Evolutionary conservation across 2,797 vertebrate species (phyloP).

Genomic region (Gymnodraco acuticeps): DNA sequence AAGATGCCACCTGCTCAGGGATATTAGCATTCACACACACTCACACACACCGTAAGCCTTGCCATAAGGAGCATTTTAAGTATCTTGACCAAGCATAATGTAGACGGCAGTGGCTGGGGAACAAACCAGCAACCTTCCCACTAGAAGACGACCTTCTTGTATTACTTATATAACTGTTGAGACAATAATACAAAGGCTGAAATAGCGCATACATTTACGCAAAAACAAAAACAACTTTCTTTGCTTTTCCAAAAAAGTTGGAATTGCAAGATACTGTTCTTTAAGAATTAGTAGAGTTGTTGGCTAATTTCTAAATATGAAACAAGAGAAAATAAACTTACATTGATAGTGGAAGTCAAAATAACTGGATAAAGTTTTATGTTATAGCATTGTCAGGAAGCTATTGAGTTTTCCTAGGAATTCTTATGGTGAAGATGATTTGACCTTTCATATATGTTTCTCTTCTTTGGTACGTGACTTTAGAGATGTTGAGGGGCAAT

Average conservation of each 20-base stretch:
- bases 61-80: too few relatives aligned
- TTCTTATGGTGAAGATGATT: not conserved
- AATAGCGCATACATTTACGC: not conserved
- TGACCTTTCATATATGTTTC: not conserved
- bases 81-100: too few relatives aligned
- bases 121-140: too few relatives aligned
- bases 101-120: too few relatives aligned
- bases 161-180: not conserved
- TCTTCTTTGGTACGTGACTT: conserved; percentile 19
- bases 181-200: not conserved
- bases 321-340: not conserved
- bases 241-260: not conserved
- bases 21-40: too few relatives aligned
- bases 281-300: not conserved
- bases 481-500: conserved; percentile 25
- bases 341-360: conserved; percentile 8
- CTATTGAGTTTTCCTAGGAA: conserved; percentile 2
- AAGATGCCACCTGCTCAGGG: too few relatives aligned
- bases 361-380: not conserved
- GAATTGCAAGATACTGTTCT: too few relatives aligned
- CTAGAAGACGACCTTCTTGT: not conserved
- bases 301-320: not conserved
- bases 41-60: too few relatives aligned
- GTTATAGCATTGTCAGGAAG: not conserved
- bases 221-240: not conserved